These are phyloP conservation scores for Hipposideros larvatus DNA, from an alignment of 2,797 vertebrate genomes.

Conservation along the genomic window DNA sequence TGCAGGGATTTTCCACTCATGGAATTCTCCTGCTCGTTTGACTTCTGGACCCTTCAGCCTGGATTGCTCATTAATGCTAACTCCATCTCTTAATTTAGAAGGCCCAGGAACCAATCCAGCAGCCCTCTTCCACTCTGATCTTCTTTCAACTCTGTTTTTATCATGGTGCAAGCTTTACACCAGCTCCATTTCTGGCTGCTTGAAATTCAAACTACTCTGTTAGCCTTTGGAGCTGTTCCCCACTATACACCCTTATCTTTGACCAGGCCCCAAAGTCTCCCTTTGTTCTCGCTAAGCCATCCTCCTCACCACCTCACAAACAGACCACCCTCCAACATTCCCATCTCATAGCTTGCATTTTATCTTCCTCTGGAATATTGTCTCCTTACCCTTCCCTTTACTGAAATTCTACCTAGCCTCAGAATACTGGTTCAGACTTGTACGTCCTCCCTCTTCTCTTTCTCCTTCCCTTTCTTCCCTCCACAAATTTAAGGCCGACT, in stretches of 20 bases:
- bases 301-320: neutral
- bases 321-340: neutral
- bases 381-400: neutral
- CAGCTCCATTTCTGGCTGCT: neutral
- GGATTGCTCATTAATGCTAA: neutral
- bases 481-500: neutral
- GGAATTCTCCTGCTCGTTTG: conserved; percentile 21
- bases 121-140: conserved; percentile 8
- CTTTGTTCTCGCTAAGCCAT: neutral
- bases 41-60: neutral
- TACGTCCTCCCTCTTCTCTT: neutral
- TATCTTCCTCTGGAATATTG: conserved; percentile 29
- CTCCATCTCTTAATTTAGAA: conserved; percentile 42
- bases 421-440: neutral
- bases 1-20: conserved; percentile 39
- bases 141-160: conserved; percentile 9
- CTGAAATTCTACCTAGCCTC: neutral
- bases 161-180: neutral
- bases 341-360: neutral
- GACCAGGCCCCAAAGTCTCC: neutral
- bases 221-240: neutral
- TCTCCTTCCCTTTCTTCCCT: neutral
- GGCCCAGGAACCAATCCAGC: neutral
- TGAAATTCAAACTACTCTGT: neutral
- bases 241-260: neutral